Percentiles rank a stretch among this genome's conserved stretches.
phyloP scores from a whole-genome alignment of 2,113 vertebrate genomes.

The Vimba vimba region DNA sequence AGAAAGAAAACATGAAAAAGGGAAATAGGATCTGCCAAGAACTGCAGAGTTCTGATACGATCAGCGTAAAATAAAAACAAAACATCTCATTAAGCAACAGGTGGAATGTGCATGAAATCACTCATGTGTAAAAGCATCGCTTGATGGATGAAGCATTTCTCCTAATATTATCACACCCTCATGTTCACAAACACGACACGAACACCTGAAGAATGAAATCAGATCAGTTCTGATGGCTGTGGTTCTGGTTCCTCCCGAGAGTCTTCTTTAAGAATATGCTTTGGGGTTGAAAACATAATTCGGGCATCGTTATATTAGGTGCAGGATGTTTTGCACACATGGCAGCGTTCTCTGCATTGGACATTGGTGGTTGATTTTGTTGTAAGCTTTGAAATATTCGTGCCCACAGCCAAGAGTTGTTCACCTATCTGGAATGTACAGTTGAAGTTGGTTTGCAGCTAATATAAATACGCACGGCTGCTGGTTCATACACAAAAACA shows the following conservation, averaged over 20 bases:
- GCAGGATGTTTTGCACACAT: constrained; percentile 61
- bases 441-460: constrained; percentile 70
- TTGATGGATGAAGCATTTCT: constrained; percentile 69
- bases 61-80: constrained; percentile 61
- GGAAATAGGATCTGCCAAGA: constrained; percentile 62
- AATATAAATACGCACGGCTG: constrained; percentile 68
- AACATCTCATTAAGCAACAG: constrained; percentile 65
- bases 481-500: constrained; percentile 51
- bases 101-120: constrained; percentile 69
- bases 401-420: constrained; percentile 68
- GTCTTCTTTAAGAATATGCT: constrained; percentile 49
- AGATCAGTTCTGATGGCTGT: constrained; percentile 35
- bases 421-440: constrained; percentile 80
- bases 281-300: constrained; percentile 73
- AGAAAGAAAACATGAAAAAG: constrained; percentile 47
- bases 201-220: constrained; percentile 33
- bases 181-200: constrained; percentile 61
- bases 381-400: constrained; percentile 73
- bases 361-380: constrained; percentile 65
- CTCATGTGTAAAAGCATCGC: constrained; percentile 75
- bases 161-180: constrained; percentile 65
- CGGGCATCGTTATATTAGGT: constrained; percentile 63
- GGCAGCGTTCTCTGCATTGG: constrained; percentile 68
- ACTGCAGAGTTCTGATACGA: constrained; percentile 55
- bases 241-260: constrained; percentile 65